Percentiles rank a stretch among this genome's conserved stretches.
phyloP scores from a whole-genome alignment of 2,113 vertebrate genomes.

The Corythornis madagascariensis region DNA sequence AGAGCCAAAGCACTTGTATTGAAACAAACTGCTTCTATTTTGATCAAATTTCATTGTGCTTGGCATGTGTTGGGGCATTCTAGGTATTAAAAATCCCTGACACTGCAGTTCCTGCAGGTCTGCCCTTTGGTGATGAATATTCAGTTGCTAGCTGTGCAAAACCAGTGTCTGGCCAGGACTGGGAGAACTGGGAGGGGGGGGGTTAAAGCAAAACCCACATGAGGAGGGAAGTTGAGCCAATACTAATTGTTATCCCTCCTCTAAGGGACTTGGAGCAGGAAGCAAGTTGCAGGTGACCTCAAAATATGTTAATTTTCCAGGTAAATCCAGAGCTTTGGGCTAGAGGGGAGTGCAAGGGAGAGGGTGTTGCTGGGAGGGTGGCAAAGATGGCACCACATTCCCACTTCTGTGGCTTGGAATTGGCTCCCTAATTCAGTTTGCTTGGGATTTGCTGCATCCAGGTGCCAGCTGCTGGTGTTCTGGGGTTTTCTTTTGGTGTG shows the following conservation, averaged over 20 bases:
- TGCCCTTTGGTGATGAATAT: slow-evolving; percentile 15
- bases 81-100: neutral
- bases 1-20: slow-evolving; percentile 53
- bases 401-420: neutral
- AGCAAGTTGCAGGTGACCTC: neutral
- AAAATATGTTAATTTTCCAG: neutral
- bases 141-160: neutral
- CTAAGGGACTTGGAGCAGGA: neutral
- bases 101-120: neutral
- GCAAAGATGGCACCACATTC: neutral
- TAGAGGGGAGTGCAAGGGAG: neutral
- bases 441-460: neutral
- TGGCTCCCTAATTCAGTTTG: neutral
- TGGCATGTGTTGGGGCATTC: slow-evolving; percentile 5
- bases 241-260: neutral
- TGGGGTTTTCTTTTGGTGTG: too few relatives aligned
- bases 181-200: too few relatives aligned
- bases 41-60: slow-evolving; percentile 39
- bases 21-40: slow-evolving; percentile 55
- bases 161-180: neutral
- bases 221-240: neutral
- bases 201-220: neutral
- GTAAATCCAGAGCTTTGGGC: neutral
- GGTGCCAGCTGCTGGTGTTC: neutral
- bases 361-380: neutral